Evolutionary conservation across 2,113 vertebrate species (phyloP).

Genomic region (Sander lucioperca): DNA sequence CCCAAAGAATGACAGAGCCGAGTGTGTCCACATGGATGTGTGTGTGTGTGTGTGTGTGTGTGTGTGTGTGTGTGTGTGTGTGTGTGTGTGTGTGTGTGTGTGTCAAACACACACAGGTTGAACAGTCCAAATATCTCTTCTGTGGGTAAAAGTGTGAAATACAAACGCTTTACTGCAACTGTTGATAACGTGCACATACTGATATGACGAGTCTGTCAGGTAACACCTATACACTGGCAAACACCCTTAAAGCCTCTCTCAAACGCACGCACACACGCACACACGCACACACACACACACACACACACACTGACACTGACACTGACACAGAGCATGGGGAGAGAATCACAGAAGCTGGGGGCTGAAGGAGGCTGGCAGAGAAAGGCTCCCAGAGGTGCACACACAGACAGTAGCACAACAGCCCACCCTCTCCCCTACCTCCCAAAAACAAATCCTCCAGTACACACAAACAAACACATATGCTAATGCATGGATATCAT

Average conservation of each 20-base stretch:
- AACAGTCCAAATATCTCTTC: conserved; percentile 45
- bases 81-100: background rate
- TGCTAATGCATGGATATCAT: conserved; percentile 54
- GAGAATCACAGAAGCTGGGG: conserved; percentile 46
- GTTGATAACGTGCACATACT: conserved; percentile 51
- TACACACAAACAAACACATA: conserved; percentile 61
- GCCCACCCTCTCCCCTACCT: conserved; percentile 18
- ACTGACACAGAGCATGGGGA: conserved; percentile 17
- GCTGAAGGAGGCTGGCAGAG: conserved; percentile 57
- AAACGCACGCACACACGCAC: background rate
- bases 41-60: too few relatives aligned
- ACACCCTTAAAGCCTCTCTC: conserved; percentile 35
- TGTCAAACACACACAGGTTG: background rate
- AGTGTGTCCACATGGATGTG: conserved; percentile 11
- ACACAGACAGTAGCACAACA: conserved; percentile 48
- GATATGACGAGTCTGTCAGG: conserved; percentile 58
- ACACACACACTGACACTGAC: background rate
- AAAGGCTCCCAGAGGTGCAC: conserved; percentile 59
- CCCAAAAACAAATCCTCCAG: conserved; percentile 35
- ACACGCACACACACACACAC: too few relatives aligned
- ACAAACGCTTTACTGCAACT: conserved; percentile 58
- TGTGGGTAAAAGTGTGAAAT: conserved; percentile 50
- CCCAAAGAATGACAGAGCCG: conserved; percentile 3
- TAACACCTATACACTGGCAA: conserved; percentile 53
- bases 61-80: conserved; percentile 12